Percentiles rank a stretch among this genome's conserved stretches.
These are phyloP conservation scores for Zaprionus lineosus DNA, from an alignment of 2,888 invertebrate genomes.

Conservation along the genomic window DNA sequence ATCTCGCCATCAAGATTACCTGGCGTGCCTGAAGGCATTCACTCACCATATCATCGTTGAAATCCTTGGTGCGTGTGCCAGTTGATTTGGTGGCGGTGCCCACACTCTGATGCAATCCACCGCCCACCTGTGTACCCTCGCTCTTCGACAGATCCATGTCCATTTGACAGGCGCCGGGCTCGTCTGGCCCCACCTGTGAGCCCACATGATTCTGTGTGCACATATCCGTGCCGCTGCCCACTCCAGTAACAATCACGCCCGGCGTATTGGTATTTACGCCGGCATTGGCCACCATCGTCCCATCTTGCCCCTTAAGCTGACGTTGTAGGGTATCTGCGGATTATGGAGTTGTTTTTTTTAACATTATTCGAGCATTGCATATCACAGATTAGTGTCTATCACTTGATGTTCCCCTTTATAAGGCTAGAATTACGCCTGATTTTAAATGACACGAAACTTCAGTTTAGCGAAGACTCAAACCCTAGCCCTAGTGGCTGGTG, in stretches of 20 bases:
- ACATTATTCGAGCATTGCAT: neutral
- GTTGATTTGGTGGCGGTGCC: slow-evolving; percentile 87
- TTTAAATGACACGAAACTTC: too few relatives aligned
- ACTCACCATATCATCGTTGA: slow-evolving; percentile 86
- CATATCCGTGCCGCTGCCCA: slow-evolving; percentile 83
- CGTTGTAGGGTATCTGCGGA: slow-evolving; percentile 84
- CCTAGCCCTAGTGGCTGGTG: too few relatives aligned
- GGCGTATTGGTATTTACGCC: slow-evolving; percentile 74
- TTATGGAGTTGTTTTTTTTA: neutral
- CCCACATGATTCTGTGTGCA: slow-evolving; percentile 89
- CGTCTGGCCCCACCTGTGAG: slow-evolving; percentile 84
- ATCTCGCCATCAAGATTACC: neutral
- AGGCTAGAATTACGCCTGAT: too few relatives aligned
- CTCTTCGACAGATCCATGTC: slow-evolving; percentile 87
- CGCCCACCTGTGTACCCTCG: slow-evolving; percentile 93
- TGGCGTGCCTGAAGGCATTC: slow-evolving; percentile 18
- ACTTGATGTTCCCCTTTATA: too few relatives aligned
- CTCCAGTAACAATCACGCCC: slow-evolving; percentile 67
- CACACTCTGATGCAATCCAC: slow-evolving; percentile 85
- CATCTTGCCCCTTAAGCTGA: slow-evolving; percentile 89
- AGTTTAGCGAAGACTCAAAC: too few relatives aligned
- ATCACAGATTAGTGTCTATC: too few relatives aligned
- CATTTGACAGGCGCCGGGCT: slow-evolving; percentile 83
- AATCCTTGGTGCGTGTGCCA: slow-evolving; percentile 86
- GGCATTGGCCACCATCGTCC: slow-evolving; percentile 72